Base-by-base conservation (phyloP, 2,888 invertebrate species). In the Atethmia centrago region DNA sequence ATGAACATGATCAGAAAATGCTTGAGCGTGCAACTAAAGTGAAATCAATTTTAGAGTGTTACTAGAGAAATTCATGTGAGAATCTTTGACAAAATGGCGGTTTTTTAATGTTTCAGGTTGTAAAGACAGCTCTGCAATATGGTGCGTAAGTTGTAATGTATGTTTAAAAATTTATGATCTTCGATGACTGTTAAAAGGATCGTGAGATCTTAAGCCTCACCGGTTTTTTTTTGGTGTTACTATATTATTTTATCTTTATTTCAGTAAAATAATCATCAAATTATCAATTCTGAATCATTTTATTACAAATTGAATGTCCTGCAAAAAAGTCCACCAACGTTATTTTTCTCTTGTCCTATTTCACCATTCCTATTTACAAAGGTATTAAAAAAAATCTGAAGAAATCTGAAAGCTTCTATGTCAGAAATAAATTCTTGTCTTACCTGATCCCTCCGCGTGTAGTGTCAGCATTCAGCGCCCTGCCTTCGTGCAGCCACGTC, bases 401-500 rank as follows among this genome's bases (percentile, higher is more conserved):
- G 25, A 53, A 1, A 25, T 14, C 2, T 25, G 25, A 7, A 53
- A 25, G 25, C 5, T 25, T 14, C 5, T 51, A 14, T 14, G n/a
- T 12, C 5, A 53, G 25, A 49, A 53, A 25, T 7, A 7, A 25
- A 53, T 14, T 8, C 7, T 55, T 19, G 21, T 16, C 73, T 71
- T 89, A 97, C 97, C 97, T 97, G 88, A 97, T 97, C 42, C 97
- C 97, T 47, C 97, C 97, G 88, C 97, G 95, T 51, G 97, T 97
- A 49, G 97, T 97, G 87, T 97, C 97, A 89, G 97, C 97, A 90
- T 97, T 97, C 71, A 97, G 94, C 28, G 97, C 96, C 77, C 96
- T 92, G 71, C 97, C 97, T 80, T 97, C 97, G 82, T 97, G 97
- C 21, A 97, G 95, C 97, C 97, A 97, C 71, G 97, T 97, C 75